Conservation (phyloP, 2,797 vertebrate species). For the Hephaestus fuliginosus region DNA sequence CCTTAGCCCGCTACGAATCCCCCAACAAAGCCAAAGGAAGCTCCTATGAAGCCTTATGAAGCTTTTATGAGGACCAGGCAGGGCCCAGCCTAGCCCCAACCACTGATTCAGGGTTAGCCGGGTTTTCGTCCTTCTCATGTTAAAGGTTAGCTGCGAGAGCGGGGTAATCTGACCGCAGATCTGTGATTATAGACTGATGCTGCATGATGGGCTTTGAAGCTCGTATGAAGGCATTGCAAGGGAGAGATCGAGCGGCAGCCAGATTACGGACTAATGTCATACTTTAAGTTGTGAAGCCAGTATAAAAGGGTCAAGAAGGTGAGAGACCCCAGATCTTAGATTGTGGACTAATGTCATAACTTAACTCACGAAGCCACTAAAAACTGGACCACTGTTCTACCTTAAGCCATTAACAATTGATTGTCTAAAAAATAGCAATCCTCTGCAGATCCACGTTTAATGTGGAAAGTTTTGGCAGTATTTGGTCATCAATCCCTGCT, state of each 20-base stretch:
- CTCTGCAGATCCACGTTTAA: conserved; percentile 34
- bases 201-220: conserved; percentile 77
- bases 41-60: conserved; percentile 82
- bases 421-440: conserved; percentile 41
- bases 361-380: conserved; percentile 60
- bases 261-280: conserved; percentile 77
- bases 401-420: conserved; percentile 40
- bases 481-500: conserved; percentile 44
- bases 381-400: conserved; percentile 35
- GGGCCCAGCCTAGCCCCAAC: conserved; percentile 72
- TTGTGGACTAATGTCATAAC: conserved; percentile 64
- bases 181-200: conserved; percentile 78
- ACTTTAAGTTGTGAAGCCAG: conserved; percentile 69
- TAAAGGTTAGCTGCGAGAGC: conserved; percentile 81
- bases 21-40: conserved; percentile 84
- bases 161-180: conserved; percentile 80
- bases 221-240: conserved; percentile 52
- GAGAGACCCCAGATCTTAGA: conserved; percentile 66
- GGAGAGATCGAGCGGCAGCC: conserved; percentile 54
- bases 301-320: conserved; percentile 76
- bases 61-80: conserved; percentile 80
- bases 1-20: conserved; percentile 80
- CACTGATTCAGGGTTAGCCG: conserved; percentile 80
- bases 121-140: conserved; percentile 82
- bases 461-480: conserved; percentile 41